Evolutionary conservation across 2,888 invertebrate species (phyloP), one percentile per base, ranked within the genome.

Genomic region (Himalopsyche anomala): DNA sequence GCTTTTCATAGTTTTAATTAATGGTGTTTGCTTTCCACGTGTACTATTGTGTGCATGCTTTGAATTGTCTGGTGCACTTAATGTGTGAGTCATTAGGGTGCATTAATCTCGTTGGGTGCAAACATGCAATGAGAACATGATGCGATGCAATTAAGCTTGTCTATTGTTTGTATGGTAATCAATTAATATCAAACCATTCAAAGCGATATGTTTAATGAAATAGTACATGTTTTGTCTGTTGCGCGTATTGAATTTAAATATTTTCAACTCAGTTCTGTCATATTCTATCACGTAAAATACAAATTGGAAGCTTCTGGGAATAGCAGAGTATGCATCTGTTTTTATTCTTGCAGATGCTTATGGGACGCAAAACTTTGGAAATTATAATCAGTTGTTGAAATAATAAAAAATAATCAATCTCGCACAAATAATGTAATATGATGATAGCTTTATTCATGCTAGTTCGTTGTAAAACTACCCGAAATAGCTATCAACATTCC

Each of bases 1-100:
- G 51, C 15, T 15, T 45, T 62, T 62, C 62, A 62, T 62, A 62
- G 19, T 62, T n/a, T 28, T 62, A 62, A 62, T 62, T 62, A 62
- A 62, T 62, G 62, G 28, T 62, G 62, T n/a, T 62, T 19, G 19
- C 9, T 62, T 19, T 2, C 62, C 28, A 19, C 19, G 62, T 28
- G 11, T 19, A 62, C 5, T 62, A 62, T 19, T 62, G 51, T 15
- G 12, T 15, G 51, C 15, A 51, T 19, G 28, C 62, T 62, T 62
- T 62, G 19, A 62, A 62, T 28, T 62, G 62, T 62, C 15, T 62
- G 19, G 5, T 28, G 19, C 19, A 28, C 2, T 62, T 19, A 62
- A 19, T 62, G 19, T 19, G 28, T 19, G 9, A 11, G 62, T 28
- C 62, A 19, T 62, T 62, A 62, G 2, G 62, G 28, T 19, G 62